Evolutionary conservation across 2,888 invertebrate species (phyloP).

Genomic region (Bombylius discolor): DNA sequence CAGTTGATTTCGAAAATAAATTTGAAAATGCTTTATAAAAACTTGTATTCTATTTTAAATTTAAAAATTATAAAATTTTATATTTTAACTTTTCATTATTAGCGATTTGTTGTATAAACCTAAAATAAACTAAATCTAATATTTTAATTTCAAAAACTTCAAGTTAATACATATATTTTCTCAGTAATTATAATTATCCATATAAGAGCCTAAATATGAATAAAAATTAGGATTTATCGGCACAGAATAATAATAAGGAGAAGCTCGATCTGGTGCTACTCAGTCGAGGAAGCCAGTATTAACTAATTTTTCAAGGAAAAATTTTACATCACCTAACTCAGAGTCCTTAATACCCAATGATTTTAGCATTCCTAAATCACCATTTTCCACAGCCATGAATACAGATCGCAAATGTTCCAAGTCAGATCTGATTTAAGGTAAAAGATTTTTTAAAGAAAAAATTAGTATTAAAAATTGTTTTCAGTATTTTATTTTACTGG

Average conservation of each 20-base stretch:
- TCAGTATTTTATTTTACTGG: no score
- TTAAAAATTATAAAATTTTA: no score
- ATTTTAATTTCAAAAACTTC: no score
- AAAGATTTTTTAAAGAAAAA: no score
- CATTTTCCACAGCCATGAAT: slow-evolving; percentile 91
- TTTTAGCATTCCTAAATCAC: slow-evolving; percentile 85
- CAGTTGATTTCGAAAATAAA: not conserved
- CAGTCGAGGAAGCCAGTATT: slow-evolving; percentile 93
- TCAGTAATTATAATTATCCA: slow-evolving; percentile 41
- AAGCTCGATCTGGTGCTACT: slow-evolving; percentile 60
- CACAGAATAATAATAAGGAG: slow-evolving; percentile 57
- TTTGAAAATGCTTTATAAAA: not conserved
- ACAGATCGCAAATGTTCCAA: slow-evolving; percentile 86
- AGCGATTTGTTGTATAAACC: no score
- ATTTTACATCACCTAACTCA: slow-evolving; percentile 87
- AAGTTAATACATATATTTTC: not conserved
- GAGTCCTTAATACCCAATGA: slow-evolving; percentile 91
- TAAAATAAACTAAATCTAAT: not conserved
- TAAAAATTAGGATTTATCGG: slow-evolving; percentile 62
- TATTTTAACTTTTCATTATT: no score
- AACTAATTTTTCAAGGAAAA: slow-evolving; percentile 89
- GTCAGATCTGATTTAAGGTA: slow-evolving; percentile 51
- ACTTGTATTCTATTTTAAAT: not conserved
- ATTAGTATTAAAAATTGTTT: no score
- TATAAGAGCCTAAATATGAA: slow-evolving; percentile 47